A percentile compares a stretch with the other conserved stretches of the same genome.
Conservation (phyloP, 2,113 vertebrate species). For the Carassius gibelio region DNA sequence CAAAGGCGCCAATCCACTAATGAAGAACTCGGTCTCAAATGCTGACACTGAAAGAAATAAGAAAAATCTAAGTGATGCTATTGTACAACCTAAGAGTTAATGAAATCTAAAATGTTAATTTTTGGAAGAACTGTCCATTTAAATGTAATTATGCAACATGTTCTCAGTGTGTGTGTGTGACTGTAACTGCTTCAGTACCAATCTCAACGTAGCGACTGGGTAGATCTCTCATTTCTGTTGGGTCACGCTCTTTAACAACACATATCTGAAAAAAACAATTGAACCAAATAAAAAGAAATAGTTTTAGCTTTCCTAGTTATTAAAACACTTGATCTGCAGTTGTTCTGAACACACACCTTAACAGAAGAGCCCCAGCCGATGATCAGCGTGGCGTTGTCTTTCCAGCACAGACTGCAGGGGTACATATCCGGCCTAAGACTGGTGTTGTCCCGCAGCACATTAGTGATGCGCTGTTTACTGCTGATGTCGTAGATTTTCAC, state of each 20-base stretch:
- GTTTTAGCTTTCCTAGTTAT: no score
- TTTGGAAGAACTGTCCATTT: neutral
- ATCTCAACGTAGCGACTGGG: conserved; percentile 98
- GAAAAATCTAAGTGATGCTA: neutral
- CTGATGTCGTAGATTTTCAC: conserved; percentile 96
- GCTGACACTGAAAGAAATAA: conserved; percentile 85
- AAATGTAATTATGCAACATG: neutral
- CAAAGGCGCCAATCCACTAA: conserved; percentile 92
- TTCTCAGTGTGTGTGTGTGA: neutral
- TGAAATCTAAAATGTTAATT: neutral
- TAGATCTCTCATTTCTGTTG: conserved; percentile 91
- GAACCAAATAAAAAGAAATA: neutral
- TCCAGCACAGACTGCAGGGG: conserved; percentile 98
- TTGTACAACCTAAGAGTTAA: neutral
- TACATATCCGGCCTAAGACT: conserved; percentile 97
- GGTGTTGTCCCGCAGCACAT: conserved; percentile 89
- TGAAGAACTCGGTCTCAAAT: conserved; percentile 92
- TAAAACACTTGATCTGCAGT: neutral
- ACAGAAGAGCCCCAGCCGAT: conserved; percentile 96
- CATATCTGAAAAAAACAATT: conserved; percentile 82
- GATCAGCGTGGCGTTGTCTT: conserved; percentile 89
- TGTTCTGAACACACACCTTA: conserved; percentile 79
- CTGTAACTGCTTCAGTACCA: conserved; percentile 69
- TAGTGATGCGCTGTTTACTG: conserved; percentile 95
- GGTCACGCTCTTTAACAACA: conserved; percentile 90